These are phyloP conservation scores for Drosophila chauvacae DNA, from an alignment of 1,140 invertebrate genomes.

Conservation along the genomic window DNA sequence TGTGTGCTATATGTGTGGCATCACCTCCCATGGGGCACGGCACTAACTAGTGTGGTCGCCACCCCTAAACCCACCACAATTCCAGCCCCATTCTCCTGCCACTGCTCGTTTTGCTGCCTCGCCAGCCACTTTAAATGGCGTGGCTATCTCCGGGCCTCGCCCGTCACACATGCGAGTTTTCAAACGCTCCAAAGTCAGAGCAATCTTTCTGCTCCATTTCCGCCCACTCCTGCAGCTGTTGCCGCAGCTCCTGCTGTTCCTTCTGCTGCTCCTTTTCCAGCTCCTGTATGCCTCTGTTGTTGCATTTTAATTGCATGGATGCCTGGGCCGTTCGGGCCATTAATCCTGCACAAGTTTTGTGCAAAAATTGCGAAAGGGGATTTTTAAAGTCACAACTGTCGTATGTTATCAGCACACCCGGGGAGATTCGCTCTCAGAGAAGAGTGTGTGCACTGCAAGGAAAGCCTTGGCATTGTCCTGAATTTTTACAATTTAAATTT, in stretches of 20 bases:
- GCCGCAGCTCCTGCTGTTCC: constrained; percentile 13
- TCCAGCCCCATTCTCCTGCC: not conserved
- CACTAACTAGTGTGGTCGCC: constrained; percentile 42
- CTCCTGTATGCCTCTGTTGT: constrained; percentile 50
- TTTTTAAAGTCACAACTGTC: constrained; percentile 83
- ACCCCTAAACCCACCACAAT: constrained; percentile 6
- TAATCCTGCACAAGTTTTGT: constrained; percentile 81
- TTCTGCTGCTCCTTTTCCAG: constrained; percentile 4
- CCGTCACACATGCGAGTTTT: constrained; percentile 78
- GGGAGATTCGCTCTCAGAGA: constrained; percentile 17
- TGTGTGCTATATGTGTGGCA: constrained; percentile 9
- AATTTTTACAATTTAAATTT: no score
- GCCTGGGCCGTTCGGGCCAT: constrained; percentile 73
- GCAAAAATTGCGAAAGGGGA: constrained; percentile 74
- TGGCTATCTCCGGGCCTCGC: constrained; percentile 63
- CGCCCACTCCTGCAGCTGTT: constrained; percentile 52
- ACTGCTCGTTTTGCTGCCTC: constrained; percentile 48
- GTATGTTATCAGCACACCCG: constrained; percentile 74
- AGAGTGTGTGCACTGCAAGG: constrained; percentile 9
- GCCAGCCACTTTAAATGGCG: constrained; percentile 67
- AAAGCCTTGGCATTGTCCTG: not conserved
- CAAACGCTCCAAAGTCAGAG: constrained; percentile 75
- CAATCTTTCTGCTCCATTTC: constrained; percentile 82
- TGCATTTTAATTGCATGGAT: constrained; percentile 81
- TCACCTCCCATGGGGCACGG: constrained; percentile 35